Conservation (phyloP, 2,113 vertebrate genomes). For the Tetrao urogallus region DNA sequence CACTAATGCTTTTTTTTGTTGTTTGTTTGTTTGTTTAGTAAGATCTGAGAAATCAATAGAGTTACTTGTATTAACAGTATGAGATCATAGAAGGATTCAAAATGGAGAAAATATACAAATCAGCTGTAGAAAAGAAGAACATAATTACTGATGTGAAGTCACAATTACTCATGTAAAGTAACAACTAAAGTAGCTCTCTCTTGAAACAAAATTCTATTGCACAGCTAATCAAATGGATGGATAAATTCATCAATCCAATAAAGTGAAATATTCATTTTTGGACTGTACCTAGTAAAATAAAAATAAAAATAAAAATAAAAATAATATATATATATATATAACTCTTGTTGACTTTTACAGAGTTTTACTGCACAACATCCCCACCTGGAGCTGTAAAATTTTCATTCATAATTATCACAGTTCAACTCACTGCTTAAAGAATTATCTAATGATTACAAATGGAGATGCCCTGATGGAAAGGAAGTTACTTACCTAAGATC, state of each 20-base stretch:
- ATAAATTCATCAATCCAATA: not conserved
- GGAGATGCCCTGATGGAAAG: not conserved
- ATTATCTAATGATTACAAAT: not conserved
- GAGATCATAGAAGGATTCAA: not conserved
- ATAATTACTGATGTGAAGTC: rapidly evolving
- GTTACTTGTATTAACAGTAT: not conserved
- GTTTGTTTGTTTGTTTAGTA: not conserved
- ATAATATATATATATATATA: not conserved
- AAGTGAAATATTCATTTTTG: not conserved
- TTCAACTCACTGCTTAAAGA: not conserved
- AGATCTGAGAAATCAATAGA: not conserved
- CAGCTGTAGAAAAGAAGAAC: not conserved
- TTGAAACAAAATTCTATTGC: not conserved
- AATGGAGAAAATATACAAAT: not conserved
- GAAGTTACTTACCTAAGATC: not conserved
- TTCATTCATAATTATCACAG: not conserved
- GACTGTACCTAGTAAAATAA: not conserved
- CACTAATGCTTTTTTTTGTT: not conserved
- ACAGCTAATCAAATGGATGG: not conserved
- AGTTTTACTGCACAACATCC: not conserved
- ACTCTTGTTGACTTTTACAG: not conserved
- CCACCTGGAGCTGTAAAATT: not conserved
- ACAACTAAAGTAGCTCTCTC: not conserved
- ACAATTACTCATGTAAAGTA: not conserved
- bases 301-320: not conserved